Percentiles rank a stretch among this genome's conserved stretches.
phyloP scores from a whole-genome alignment of 2,797 vertebrate genomes.

The Acipenser oxyrinchus region DNA sequence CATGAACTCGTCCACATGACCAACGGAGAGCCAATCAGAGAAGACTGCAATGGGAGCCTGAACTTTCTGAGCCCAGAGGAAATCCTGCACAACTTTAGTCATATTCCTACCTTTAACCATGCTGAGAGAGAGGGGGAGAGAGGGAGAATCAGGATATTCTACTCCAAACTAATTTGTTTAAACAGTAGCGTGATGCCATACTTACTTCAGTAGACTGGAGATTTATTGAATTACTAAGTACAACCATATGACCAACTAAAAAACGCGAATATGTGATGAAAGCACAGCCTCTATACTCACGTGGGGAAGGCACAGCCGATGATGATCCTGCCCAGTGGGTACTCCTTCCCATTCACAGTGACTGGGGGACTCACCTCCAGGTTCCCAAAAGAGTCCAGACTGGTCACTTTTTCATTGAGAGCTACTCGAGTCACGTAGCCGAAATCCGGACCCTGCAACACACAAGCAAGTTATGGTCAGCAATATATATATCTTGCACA shows the following conservation, averaged over 20 bases:
- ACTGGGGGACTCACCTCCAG: conserved; percentile 90
- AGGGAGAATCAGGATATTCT: not conserved
- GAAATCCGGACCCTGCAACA: conserved; percentile 77
- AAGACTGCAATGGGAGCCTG: conserved; percentile 78
- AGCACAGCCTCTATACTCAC: conserved; percentile 52
- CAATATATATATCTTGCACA: conserved; percentile 40
- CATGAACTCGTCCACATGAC: conserved; percentile 85
- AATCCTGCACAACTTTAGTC: conserved; percentile 69
- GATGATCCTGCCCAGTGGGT: conserved; percentile 83
- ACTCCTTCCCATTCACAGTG: conserved; percentile 67
- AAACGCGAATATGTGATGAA: not conserved
- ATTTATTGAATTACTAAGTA: not conserved
- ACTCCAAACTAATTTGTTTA: not conserved
- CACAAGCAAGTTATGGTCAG: not conserved
- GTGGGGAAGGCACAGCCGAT: conserved; percentile 80
- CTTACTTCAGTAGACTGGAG: not conserved
- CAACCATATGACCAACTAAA: fast-evolving
- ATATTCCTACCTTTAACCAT: conserved; percentile 64
- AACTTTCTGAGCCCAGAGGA: conserved; percentile 79
- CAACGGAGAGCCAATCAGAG: conserved; percentile 79
- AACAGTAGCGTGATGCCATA: not conserved
- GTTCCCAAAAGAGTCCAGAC: conserved; percentile 86
- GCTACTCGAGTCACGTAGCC: conserved; percentile 75
- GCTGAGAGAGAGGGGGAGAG: conserved; percentile 46
- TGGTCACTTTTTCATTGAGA: conserved; percentile 28